Evolutionary conservation across 2,888 invertebrate genomes (phyloP), one percentile per base, ranked within the genome.

Genomic region (Phaonia tiefii): DNA sequence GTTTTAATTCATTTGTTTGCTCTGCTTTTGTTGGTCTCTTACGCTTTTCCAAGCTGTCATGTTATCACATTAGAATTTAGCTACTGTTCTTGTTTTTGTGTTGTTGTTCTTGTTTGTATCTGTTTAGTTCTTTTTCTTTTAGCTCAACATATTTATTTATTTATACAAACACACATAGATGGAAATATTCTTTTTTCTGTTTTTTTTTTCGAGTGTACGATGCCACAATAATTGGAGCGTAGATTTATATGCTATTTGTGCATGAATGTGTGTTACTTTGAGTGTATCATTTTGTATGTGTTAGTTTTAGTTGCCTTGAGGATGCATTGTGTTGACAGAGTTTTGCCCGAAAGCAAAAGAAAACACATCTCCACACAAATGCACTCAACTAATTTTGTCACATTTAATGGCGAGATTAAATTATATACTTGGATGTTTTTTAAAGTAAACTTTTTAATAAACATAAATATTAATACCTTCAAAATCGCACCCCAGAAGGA

Each of bases 21-120:
- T 22, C 56, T 75, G 44, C 71, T 49, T 51, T 42, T 67, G 44
- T 73, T 31, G 39, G 67, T 37, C 51, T 73, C 26, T 66, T 76
- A 66, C 79, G 81, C 65, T 77, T 73, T 79, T 81, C 73, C 83
- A 76, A 79, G 83, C 83, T 81, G 83, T 83, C 83, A 81, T 83
- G 83, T 83, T 81, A 81, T 76, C 79, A 76, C 81, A 83, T 83
- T 83, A 83, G 83, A 82, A 82, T 79, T 82, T 81, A 70, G 80
- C 73, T 72, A 72, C 63, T 11, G 70, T 71, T 74, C 39, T 73
- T 81, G 58, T 75, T 44, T 66, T 58, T 75, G 31, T 22, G n/a
- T 75, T 63, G 63, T 58, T 54, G 22, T 70, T 44, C 63, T 39
- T 20, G 7, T 69, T 54, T 51, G 13, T 51, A 39, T 13, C 44